Evolutionary conservation across 2,113 vertebrate species (phyloP).

Genomic region (Zosterops lateralis): DNA sequence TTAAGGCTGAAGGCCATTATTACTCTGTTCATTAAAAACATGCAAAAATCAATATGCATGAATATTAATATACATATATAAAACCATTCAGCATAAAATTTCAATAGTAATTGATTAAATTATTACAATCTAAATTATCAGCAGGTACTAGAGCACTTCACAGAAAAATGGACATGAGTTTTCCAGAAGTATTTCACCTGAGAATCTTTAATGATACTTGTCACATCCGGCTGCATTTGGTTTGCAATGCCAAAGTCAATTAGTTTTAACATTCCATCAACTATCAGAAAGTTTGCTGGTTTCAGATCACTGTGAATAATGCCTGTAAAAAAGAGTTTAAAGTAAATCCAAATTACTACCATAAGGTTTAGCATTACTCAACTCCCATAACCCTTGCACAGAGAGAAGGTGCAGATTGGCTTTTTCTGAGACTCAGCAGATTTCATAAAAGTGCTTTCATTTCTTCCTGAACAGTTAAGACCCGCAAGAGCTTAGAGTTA

Average conservation of each 20-base stretch:
- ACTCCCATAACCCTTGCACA: background rate
- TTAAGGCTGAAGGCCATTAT: background rate
- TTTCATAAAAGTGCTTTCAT: background rate
- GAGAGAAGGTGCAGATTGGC: background rate
- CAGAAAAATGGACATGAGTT: background rate
- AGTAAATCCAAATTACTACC: background rate
- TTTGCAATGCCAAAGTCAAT: conserved; percentile 98
- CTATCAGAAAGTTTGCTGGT: conserved; percentile 96
- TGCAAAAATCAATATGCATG: background rate
- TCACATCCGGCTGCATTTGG: conserved; percentile 94
- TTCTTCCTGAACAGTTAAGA: background rate
- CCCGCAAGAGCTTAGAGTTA: background rate
- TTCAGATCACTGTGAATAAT: conserved; percentile 97
- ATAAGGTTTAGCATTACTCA: background rate
- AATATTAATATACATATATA: background rate
- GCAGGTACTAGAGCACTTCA: background rate
- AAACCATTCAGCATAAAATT: background rate
- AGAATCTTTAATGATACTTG: conserved; percentile 95
- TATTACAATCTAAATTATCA: background rate
- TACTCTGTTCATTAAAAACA: background rate
- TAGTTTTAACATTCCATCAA: conserved; percentile 92
- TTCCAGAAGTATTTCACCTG: conserved; percentile 75
- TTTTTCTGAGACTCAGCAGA: background rate
- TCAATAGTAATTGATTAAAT: background rate
- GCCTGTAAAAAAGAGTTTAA: conserved; percentile 72